Evolutionary conservation across 2,888 invertebrate genomes (phyloP), one percentile per base, ranked within the genome.

Genomic region (Chloroclysta siterata): DNA sequence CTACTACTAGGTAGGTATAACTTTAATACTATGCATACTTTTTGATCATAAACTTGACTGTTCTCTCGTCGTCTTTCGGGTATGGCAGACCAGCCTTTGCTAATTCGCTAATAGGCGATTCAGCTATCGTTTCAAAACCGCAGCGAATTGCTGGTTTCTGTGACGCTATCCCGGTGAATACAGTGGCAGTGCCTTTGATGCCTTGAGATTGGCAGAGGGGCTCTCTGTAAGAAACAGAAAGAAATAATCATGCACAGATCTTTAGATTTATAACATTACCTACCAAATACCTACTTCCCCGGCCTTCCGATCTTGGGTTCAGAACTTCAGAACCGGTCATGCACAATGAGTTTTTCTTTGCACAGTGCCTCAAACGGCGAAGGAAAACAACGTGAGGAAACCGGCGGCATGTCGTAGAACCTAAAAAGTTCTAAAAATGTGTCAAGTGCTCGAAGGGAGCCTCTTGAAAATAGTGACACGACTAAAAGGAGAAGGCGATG

Each of bases 91-190:
- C 90, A 0, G 70, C 53, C 0, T 84, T 82, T 0, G 81, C 82
- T 0, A 88, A 57, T n/a, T 90, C 85, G 1, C 66, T 77, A 28
- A 83, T 66, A 1, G 81, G 62, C 0, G 79, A 66, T 0, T 80
- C 79, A 0, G 74, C 70, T 0, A 83, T 73, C 0, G 82, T 80
- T 0, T 60, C 51, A 73, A 87, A 90, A 0, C 88, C 90, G 14
- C 78, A 78, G 0, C 74, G 73, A 0, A 65, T 70, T 0, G 90
- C 90, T 0, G 79, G 74, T 44, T 77, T 84, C 70, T 90, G 90
- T 0, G 90, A 86, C 0, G 84, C 85, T 0, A 81, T 75, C 0
- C 88, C 87, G 0, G 86, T 84, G 77, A 91, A 91, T 0, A 89
- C 74, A 0, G 89, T 89, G 0, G 81, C 76, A 0, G 89, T 84